A percentile compares a stretch with the other conserved stretches of the same genome.
Evolutionary conservation across 2,797 vertebrate species (phyloP).

Genomic region (Onychomys leucogaster): DNA sequence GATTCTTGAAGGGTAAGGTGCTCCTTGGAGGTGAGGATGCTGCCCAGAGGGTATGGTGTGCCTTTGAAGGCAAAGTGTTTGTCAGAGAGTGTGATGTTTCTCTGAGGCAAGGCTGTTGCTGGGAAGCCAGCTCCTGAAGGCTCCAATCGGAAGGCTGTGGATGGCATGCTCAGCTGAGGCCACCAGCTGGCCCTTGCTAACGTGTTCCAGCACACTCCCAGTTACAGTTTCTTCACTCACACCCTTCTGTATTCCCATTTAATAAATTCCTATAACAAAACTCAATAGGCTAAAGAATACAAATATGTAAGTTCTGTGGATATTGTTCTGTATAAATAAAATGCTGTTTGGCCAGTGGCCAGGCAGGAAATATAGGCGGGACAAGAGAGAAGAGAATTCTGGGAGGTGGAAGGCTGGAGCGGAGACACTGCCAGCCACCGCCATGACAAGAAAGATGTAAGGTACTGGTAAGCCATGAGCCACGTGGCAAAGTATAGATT

Average conservation of each 20-base stretch:
- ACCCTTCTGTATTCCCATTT: background rate
- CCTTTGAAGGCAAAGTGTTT: background rate
- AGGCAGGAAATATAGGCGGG: too few relatives aligned
- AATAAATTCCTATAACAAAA: slow-evolving; percentile 28
- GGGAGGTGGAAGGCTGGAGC: too few relatives aligned
- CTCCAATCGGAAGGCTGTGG: background rate
- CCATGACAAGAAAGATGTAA: too few relatives aligned
- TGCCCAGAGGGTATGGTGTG: background rate
- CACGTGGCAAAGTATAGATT: too few relatives aligned
- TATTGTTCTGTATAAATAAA: too few relatives aligned
- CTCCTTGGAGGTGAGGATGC: background rate
- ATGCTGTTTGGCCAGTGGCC: too few relatives aligned
- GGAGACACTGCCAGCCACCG: too few relatives aligned
- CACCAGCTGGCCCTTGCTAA: background rate
- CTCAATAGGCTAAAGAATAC: background rate
- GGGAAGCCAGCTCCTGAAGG: background rate
- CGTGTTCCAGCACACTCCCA: background rate
- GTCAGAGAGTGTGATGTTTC: background rate
- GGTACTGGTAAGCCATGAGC: too few relatives aligned
- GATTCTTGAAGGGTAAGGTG: background rate
- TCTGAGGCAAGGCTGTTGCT: background rate
- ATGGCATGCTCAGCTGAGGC: background rate
- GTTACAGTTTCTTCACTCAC: background rate
- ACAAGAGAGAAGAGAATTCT: too few relatives aligned
- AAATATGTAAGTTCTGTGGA: background rate